A percentile compares a stretch with the other conserved stretches of the same genome.
These are phyloP conservation scores for Thereva unica DNA, from an alignment of 2,888 invertebrate species.

Conservation along the genomic window DNA sequence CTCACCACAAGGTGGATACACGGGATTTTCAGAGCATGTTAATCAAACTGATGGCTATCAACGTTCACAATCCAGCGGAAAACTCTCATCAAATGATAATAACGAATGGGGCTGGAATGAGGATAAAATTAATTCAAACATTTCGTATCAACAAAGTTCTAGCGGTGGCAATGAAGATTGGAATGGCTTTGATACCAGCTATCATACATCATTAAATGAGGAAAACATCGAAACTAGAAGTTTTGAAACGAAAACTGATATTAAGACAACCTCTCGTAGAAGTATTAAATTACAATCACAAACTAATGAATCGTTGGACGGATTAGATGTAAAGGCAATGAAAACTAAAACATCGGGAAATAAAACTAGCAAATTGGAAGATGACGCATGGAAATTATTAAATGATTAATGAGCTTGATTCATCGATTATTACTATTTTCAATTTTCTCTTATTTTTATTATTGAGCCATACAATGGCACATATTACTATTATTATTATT, in stretches of 20 bases:
- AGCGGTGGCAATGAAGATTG: constrained; percentile 51
- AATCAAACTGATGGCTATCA: constrained; percentile 48
- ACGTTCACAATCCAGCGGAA: constrained; percentile 54
- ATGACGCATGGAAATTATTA: constrained; percentile 66
- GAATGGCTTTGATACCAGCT: constrained; percentile 54
- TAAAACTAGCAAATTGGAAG: constrained; percentile 62
- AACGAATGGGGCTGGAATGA: constrained; percentile 56
- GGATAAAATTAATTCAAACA: constrained; percentile 44
- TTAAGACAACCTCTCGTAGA: constrained; percentile 46
- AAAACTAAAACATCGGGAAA: constrained; percentile 47
- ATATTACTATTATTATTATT: too few relatives aligned
- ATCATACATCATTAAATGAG: constrained; percentile 31
- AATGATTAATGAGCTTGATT: constrained; percentile 59
- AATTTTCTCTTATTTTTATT: neutral
- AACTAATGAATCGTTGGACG: constrained; percentile 53
- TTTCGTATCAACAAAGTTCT: constrained; percentile 52
- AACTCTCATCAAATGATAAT: constrained; percentile 45
- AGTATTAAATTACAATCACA: constrained; percentile 49
- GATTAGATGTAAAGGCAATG: constrained; percentile 55
- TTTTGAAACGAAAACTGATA: constrained; percentile 43
- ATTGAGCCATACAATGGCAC: too few relatives aligned
- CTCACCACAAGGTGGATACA: constrained; percentile 54
- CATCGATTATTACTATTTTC: constrained; percentile 12
- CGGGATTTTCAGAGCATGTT: constrained; percentile 49
- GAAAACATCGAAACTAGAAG: constrained; percentile 13